These are phyloP conservation scores for Anthopleura xanthogrammica DNA, from an alignment of 92 coral and sea anemone species.

Conservation along the genomic window DNA sequence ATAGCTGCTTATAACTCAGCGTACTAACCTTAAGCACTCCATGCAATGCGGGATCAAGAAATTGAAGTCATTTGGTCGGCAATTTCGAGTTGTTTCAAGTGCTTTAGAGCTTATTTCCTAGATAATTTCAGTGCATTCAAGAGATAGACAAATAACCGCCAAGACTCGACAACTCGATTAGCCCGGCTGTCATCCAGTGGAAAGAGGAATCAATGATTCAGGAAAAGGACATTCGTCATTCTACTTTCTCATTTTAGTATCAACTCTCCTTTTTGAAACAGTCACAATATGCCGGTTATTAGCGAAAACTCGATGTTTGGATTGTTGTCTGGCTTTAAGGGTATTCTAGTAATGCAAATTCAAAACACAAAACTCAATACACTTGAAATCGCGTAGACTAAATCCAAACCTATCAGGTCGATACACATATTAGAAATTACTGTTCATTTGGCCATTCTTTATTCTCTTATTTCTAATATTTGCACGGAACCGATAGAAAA, in stretches of 20 bases:
- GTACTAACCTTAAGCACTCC: no score
- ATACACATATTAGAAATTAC: not conserved
- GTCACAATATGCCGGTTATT: not conserved
- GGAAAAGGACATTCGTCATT: not conserved
- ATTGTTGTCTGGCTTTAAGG: not conserved
- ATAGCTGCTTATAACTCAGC: no score
- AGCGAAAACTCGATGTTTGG: not conserved
- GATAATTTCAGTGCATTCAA: not conserved
- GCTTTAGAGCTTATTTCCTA: not conserved
- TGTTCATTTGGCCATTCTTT: not conserved
- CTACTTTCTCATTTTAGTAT: not conserved
- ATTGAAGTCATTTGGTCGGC: not conserved
- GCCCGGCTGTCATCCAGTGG: not conserved
- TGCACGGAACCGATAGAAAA: not conserved
- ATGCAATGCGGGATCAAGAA: not conserved
- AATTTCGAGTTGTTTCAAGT: not conserved
- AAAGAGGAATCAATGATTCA: not conserved
- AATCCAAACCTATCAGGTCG: not conserved
- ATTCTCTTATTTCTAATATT: not conserved
- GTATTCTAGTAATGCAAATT: not conserved
- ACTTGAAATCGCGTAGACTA: not conserved
- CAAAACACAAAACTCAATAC: no score
- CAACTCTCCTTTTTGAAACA: not conserved
- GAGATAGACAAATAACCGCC: conserved; percentile 3
- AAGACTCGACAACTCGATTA: not conserved